phyloP scores from a whole-genome alignment of 1,140 invertebrate genomes.

The Drosophila orena region DNA sequence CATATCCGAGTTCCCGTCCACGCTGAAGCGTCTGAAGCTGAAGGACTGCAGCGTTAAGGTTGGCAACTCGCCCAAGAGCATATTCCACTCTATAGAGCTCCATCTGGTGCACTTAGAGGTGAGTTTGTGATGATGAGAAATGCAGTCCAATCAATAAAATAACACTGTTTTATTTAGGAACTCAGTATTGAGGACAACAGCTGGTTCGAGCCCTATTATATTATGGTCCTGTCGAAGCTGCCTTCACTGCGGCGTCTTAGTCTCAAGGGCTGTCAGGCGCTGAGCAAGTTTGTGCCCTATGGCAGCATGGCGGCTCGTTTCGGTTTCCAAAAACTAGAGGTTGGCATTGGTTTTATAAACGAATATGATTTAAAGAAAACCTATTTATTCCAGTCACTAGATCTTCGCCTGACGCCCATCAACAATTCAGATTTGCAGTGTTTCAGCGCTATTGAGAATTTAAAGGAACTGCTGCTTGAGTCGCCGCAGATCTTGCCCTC shows the following conservation, averaged over 20 bases:
- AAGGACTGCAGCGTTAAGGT: conserved; percentile 86
- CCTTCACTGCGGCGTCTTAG: conserved; percentile 86
- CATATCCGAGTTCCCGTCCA: conserved; percentile 86
- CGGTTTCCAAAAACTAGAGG: conserved; percentile 89
- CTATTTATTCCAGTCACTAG: conserved; percentile 85
- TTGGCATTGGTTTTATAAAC: conserved; percentile 56
- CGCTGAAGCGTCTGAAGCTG: conserved; percentile 86
- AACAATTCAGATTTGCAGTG: conserved; percentile 89
- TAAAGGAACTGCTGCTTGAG: conserved; percentile 88
- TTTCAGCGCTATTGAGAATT: conserved; percentile 87
- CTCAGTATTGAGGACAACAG: conserved; percentile 88
- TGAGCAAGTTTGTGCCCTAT: conserved; percentile 91
- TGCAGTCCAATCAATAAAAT: background rate
- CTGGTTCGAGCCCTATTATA: conserved; percentile 90
- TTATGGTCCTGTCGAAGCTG: conserved; percentile 90
- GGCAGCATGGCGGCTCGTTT: conserved; percentile 89
- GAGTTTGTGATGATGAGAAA: background rate
- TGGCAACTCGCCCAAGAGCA: conserved; percentile 85
- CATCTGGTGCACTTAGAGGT: conserved; percentile 87
- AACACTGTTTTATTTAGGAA: conserved; percentile 84
- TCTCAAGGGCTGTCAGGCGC: conserved; percentile 87
- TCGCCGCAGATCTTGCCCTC: conserved; percentile 77
- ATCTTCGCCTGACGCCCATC: conserved; percentile 88
- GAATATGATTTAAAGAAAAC: too few relatives aligned
- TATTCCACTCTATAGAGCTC: conserved; percentile 87